These are phyloP conservation scores for Sinhomidia bicolor DNA, from an alignment of 2,888 invertebrate genomes.

Conservation along the genomic window DNA sequence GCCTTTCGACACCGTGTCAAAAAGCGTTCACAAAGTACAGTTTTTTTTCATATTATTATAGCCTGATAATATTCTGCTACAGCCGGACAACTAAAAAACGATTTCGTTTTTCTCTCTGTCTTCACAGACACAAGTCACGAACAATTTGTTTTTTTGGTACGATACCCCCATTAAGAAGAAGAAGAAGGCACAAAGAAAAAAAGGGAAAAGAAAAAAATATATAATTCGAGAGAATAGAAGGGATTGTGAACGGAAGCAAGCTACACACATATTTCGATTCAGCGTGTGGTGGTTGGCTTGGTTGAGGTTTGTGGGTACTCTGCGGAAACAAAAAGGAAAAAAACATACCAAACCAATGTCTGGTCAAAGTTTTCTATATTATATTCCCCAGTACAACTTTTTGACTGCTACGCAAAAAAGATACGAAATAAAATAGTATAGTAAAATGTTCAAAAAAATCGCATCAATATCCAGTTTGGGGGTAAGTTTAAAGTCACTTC, in stretches of 20 bases:
- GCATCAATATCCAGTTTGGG: constrained; percentile 81
- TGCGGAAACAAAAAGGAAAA: constrained; percentile 30
- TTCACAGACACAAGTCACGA: constrained; percentile 71
- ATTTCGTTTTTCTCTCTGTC: constrained; percentile 43
- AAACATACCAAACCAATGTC: no score
- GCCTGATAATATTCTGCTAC: neutral
- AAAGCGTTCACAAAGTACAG: constrained; percentile 35
- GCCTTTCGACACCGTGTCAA: constrained; percentile 35
- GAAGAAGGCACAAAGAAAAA: constrained; percentile 12
- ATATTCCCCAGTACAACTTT: constrained; percentile 41
- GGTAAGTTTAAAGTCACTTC: constrained; percentile 79
- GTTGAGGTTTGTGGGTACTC: constrained; percentile 65
- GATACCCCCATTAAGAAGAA: constrained; percentile 52
- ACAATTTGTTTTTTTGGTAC: constrained; percentile 54
- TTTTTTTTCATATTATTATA: neutral
- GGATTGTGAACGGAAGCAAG: constrained; percentile 63
- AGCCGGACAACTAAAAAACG: constrained; percentile 33
- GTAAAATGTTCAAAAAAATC: constrained; percentile 81
- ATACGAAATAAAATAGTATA: constrained; percentile 34
- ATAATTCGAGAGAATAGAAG: constrained; percentile 60
- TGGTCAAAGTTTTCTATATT: constrained; percentile 8
- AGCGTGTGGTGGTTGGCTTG: constrained; percentile 48
- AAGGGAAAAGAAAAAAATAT: neutral
- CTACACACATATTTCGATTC: constrained; percentile 33
- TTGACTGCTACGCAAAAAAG: neutral